Conservation (phyloP, 2,113 vertebrate species). For the Pelobates fuscus region DNA sequence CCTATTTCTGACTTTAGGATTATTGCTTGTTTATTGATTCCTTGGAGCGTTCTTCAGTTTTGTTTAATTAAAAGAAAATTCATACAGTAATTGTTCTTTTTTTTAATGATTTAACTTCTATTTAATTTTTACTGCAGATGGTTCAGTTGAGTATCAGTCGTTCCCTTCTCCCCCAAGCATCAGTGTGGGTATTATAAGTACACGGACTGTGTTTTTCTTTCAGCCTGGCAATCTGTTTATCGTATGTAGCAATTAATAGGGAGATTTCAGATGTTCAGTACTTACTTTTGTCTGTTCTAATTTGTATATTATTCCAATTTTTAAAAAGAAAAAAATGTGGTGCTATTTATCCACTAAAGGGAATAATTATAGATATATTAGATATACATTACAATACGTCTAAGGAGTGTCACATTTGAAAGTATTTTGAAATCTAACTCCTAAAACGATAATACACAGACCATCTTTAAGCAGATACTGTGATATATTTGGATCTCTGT, state of each 20-base stretch:
- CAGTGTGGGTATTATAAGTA: constrained; percentile 2
- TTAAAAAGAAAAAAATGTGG: neutral
- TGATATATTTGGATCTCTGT: too few relatives aligned
- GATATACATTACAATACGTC: too few relatives aligned
- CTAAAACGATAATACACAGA: too few relatives aligned
- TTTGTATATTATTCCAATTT: constrained; percentile 17
- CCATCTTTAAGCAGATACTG: too few relatives aligned
- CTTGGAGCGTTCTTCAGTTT: too few relatives aligned
- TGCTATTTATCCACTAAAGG: neutral
- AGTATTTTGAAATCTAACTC: too few relatives aligned
- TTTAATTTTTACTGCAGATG: constrained; percentile 17
- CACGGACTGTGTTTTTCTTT: neutral
- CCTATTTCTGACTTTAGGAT: too few relatives aligned
- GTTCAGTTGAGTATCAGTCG: neutral
- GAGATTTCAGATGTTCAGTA: constrained; percentile 11
- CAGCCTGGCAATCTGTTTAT: constrained; percentile 17
- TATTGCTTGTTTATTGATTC: too few relatives aligned
- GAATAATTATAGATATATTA: too few relatives aligned
- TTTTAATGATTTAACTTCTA: neutral
- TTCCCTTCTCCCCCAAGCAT: neutral
- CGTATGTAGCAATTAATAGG: constrained; percentile 10
- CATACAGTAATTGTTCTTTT: too few relatives aligned
- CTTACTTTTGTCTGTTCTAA: neutral
- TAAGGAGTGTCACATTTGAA: too few relatives aligned
- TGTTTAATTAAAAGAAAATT: too few relatives aligned